Conservation (phyloP, 2,888 invertebrate genomes). For the Phengaris arion region DNA sequence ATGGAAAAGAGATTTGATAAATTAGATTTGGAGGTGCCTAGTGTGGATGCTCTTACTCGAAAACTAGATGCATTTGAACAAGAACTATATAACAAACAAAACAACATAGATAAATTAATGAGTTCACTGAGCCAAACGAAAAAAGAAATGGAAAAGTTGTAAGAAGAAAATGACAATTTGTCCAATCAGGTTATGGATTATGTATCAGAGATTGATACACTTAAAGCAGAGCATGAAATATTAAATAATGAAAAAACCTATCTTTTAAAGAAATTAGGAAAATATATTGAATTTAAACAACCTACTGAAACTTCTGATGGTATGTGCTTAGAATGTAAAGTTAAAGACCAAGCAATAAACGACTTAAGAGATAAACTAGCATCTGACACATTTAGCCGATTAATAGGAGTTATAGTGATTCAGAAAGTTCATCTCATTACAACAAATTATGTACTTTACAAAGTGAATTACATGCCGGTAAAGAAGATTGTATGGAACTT, state of each 20-base stretch:
- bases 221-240: conserved; percentile 60
- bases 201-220: conserved; percentile 74
- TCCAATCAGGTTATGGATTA: conserved; percentile 80
- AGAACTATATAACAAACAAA: conserved; percentile 48
- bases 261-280: conserved; percentile 48
- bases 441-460: conserved; percentile 68
- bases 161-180: conserved; percentile 75
- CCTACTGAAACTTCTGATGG: conserved; percentile 30
- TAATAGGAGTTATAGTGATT: conserved; percentile 64
- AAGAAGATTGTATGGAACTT: conserved; percentile 67
- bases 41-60: conserved; percentile 50
- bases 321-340: conserved; percentile 47
- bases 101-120: conserved; percentile 50
- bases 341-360: conserved; percentile 49
- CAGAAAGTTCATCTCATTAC: conserved; percentile 59
- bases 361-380: conserved; percentile 42
- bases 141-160: conserved; percentile 57
- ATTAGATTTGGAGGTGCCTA: conserved; percentile 53
- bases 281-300: conserved; percentile 39
- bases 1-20: conserved; percentile 56
- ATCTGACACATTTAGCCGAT: conserved; percentile 46
- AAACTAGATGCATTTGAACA: conserved; percentile 55
- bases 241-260: conserved; percentile 49
- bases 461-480: conserved; percentile 64
- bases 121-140: conserved; percentile 46